These are phyloP conservation scores for Pangasius larnaudii DNA, from an alignment of 2,797 vertebrate genomes.

Conservation along the genomic window DNA sequence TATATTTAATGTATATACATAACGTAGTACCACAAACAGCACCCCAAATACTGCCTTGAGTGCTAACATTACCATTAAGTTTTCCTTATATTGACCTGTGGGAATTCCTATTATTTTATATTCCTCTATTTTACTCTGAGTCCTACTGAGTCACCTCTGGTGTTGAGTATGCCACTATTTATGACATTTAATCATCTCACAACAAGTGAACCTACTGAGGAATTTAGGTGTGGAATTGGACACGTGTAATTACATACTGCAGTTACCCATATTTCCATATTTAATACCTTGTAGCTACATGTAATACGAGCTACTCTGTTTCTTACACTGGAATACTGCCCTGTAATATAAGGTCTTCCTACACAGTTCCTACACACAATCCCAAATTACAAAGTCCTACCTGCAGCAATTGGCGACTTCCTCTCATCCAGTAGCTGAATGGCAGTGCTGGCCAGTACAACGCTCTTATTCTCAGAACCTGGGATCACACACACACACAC, in stretches of 20 bases:
- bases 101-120: background rate
- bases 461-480: slow-evolving; percentile 92
- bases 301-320: background rate
- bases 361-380: background rate
- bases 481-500: slow-evolving; percentile 43
- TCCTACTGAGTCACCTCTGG: background rate
- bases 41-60: background rate
- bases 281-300: background rate
- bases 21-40: background rate
- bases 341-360: background rate
- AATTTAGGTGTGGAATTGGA: background rate
- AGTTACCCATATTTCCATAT: background rate
- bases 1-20: background rate
- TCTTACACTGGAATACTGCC: background rate
- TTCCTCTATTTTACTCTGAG: background rate
- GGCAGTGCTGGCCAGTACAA: slow-evolving; percentile 93
- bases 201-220: background rate
- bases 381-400: slow-evolving; percentile 68
- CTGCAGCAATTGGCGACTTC: slow-evolving; percentile 96
- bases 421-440: slow-evolving; percentile 96
- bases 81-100: background rate
- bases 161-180: background rate
- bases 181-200: background rate
- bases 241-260: background rate
- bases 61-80: no score